These are phyloP conservation scores for Seriola quinqueradiata DNA, from an alignment of 2,113 vertebrate genomes.

Conservation along the genomic window DNA sequence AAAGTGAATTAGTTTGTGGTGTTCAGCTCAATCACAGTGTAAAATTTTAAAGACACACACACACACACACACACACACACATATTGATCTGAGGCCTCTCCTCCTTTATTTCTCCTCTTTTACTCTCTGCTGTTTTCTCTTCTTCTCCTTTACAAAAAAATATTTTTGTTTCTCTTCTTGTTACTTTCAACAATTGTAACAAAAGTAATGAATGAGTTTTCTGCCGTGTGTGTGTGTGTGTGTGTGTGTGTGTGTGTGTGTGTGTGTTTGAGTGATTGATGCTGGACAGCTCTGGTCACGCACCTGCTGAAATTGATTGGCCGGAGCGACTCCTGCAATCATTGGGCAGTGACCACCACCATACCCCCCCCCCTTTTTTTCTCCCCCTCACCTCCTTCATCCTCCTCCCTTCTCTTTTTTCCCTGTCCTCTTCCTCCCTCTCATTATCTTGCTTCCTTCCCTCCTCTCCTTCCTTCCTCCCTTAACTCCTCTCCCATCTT, in stretches of 20 bases:
- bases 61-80: neutral
- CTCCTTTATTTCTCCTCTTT: neutral
- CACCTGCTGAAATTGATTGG: slow-evolving; percentile 71
- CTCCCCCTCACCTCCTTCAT: neutral
- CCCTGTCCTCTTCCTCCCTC: neutral
- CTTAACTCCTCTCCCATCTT: neutral
- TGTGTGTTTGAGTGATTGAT: slow-evolving; percentile 56
- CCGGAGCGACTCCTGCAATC: slow-evolving; percentile 62
- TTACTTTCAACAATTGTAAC: slow-evolving; percentile 46
- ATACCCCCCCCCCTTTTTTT: neutral
- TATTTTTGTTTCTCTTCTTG: slow-evolving; percentile 23
- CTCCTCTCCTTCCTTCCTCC: slow-evolving; percentile 3
- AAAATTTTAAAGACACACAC: slow-evolving; percentile 2
- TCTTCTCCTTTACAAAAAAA: neutral
- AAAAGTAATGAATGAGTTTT: slow-evolving; percentile 51
- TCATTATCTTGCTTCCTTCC: slow-evolving; percentile 3
- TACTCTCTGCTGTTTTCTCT: neutral
- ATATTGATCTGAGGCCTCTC: slow-evolving; percentile 8
- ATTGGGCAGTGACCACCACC: slow-evolving; percentile 55
- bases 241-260: slow-evolving; percentile 40
- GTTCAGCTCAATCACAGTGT: slow-evolving; percentile 18
- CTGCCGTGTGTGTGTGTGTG: slow-evolving; percentile 30
- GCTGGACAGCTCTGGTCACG: slow-evolving; percentile 57
- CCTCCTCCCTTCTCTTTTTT: neutral
- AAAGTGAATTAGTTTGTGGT: slow-evolving; percentile 31